phyloP scores from a whole-genome alignment of 2,888 invertebrate species.

The Alcis repandata region DNA sequence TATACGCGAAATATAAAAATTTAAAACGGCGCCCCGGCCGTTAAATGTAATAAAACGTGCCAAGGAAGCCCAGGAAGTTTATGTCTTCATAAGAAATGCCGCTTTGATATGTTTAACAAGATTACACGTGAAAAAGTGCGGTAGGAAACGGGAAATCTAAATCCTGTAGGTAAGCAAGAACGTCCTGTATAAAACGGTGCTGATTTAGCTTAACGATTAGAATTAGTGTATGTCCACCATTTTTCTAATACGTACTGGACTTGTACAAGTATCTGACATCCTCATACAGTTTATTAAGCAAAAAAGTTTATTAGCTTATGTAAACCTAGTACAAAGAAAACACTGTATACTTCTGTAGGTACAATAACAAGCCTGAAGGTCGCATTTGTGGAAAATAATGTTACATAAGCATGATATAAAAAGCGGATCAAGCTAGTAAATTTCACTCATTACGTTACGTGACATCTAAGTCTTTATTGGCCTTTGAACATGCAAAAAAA shows the following conservation, averaged over 20 bases:
- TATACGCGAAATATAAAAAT: conserved; percentile 19
- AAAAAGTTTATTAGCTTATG: no score
- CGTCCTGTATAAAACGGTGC: no score
- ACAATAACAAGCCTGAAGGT: conserved; percentile 54
- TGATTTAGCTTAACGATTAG: no score
- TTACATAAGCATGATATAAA: conserved; percentile 56
- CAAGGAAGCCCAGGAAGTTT: conserved; percentile 19
- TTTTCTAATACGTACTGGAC: no score
- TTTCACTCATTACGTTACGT: conserved; percentile 37
- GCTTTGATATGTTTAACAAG: neutral
- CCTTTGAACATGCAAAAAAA: neutral
- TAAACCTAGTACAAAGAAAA: no score
- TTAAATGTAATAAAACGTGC: conserved; percentile 27
- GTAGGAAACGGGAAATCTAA: neutral
- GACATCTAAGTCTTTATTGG: conserved; percentile 22
- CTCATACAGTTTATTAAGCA: no score
- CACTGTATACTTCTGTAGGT: neutral
- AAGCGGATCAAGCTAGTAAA: conserved; percentile 30
- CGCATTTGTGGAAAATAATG: conserved; percentile 54
- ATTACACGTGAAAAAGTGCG: conserved; percentile 12
- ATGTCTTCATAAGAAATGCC: conserved; percentile 31
- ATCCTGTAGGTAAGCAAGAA: neutral
- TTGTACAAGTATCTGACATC: no score
- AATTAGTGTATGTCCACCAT: no score
- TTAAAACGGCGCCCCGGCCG: conserved; percentile 8